Conservation (phyloP, 2,113 vertebrate species). For the Plecotus auritus region DNA sequence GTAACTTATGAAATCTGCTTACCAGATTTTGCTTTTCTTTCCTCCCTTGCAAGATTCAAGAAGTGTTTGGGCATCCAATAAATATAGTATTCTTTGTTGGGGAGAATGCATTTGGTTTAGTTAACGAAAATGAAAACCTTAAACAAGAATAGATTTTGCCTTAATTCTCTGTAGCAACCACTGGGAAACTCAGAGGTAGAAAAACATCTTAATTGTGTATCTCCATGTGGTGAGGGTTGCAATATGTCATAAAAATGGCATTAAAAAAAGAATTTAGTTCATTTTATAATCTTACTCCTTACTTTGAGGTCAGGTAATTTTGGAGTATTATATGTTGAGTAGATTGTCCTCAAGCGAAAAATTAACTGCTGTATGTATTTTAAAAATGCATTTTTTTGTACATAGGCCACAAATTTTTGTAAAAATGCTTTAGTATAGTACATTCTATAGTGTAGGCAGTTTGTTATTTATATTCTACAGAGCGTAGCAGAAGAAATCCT, state of each 20-base stretch:
- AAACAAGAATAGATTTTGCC: background rate
- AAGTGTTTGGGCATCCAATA: background rate
- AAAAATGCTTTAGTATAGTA: background rate
- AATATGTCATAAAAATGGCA: background rate
- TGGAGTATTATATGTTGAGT: background rate
- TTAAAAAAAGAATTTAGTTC: background rate
- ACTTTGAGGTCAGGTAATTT: background rate
- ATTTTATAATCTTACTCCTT: background rate
- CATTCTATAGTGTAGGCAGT: background rate
- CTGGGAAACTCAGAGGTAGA: background rate
- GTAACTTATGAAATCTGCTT: background rate
- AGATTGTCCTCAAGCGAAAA: background rate
- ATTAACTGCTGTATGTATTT: background rate
- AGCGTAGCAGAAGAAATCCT: background rate
- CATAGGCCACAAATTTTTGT: background rate
- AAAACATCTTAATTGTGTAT: background rate
- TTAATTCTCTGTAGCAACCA: background rate
- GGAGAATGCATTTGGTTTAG: background rate
- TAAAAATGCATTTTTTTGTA: background rate
- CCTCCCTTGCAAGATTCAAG: background rate
- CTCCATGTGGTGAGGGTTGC: background rate
- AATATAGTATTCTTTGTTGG: background rate
- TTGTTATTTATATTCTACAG: background rate
- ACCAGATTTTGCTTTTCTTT: background rate
- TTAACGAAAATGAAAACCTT: conserved; percentile 17